Conservation (phyloP, 2,888 invertebrate species). For the Leptopilina drosophilae region DNA sequence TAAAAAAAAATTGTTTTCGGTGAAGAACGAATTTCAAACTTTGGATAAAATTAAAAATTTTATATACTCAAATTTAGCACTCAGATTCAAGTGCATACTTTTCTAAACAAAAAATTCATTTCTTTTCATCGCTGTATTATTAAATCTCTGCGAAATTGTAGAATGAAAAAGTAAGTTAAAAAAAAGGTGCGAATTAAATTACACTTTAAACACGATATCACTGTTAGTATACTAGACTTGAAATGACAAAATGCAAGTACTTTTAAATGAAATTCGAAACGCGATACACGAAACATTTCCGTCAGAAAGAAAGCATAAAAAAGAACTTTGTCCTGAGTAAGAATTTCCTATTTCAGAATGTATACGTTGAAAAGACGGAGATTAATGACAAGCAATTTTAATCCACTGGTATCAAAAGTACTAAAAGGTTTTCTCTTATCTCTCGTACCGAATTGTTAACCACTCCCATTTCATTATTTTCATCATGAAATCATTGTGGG, state of each 20-base stretch:
- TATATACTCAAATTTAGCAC: no score
- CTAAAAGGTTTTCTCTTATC: conserved; percentile 36
- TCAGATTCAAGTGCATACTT: no score
- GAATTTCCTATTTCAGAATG: conserved; percentile 17
- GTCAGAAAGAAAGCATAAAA: not conserved
- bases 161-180: conserved; percentile 1
- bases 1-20: no score
- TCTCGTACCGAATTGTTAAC: not conserved
- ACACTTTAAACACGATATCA: conserved; percentile 10
- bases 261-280: conserved; percentile 19
- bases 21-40: no score
- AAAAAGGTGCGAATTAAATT: not conserved
- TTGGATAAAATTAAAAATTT: no score
- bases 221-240: not conserved
- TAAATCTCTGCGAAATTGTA: not conserved
- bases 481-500: not conserved
- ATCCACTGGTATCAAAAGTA: conserved; percentile 7
- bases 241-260: conserved; percentile 21
- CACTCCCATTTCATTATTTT: conserved; percentile 7
- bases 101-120: no score
- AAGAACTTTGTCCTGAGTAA: not conserved
- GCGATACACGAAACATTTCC: conserved; percentile 7
- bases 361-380: conserved; percentile 1
- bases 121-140: not conserved
- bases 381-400: conserved; percentile 21